Evolutionary conservation across 2,888 invertebrate genomes (phyloP), one percentile per base, ranked within the genome.

Genomic region (Chrysolina americana): DNA sequence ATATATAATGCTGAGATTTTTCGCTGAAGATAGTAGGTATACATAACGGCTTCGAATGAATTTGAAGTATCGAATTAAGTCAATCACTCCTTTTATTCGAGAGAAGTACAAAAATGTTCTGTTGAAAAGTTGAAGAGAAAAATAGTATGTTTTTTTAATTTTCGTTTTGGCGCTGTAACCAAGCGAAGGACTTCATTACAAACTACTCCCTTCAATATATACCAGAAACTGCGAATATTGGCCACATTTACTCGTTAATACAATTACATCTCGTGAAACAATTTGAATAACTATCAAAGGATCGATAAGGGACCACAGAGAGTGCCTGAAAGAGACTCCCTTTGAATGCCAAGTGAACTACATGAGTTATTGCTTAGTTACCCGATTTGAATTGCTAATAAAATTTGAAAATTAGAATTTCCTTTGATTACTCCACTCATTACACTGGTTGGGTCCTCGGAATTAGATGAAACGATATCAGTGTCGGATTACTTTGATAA

Each of bases 351-450:
- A 81, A 83, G 82, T 79, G 81, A 83, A 83, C 82, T 80, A 78
- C 81, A 81, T 83, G 83, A 85, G 81, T 84, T 85, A 84, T 84
- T 80, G 82, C 83, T 79, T 81, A 81, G 82, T 83, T 83, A 84
- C 68, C 41, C 80, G 82, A 85, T 85, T 84, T 84, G 84, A 84
- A 84, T 85, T 85, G 84, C 84, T 84, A 85, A 85, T 85, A 83
- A 83, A 83, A 84, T 83, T 82, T 82, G 80, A 82, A 81, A 82
- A 83, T 84, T 83, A 82, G 84, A 83, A 83, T 83, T 83, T 83
- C 71, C 78, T 75, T 79, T 83, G 84, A 85, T 85, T 85, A 66
- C 68, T 36, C n/a, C 28, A n/a, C 28, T 59, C 59, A 59, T 59
- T 28, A 36, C 6, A 59, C 59, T 19, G 59, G 59, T 59, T 59